A percentile compares a stretch with the other conserved stretches of the same genome.
phyloP scores from a whole-genome alignment of 2,888 invertebrate genomes.

The Troides oblongomaculatus region DNA sequence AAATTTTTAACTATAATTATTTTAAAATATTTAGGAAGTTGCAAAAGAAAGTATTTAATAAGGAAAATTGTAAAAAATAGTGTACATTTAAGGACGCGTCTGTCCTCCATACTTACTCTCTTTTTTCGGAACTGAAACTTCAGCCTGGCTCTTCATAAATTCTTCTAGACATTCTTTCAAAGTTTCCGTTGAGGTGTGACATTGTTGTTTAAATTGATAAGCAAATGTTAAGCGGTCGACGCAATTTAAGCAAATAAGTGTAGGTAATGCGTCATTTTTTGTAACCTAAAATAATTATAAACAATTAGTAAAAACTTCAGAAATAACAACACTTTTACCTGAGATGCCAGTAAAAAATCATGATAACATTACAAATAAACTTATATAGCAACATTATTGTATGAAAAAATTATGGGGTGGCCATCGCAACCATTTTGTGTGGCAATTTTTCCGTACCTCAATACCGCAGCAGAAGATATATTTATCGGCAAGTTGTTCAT shows the following conservation, averaged over 20 bases:
- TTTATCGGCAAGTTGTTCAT: slow-evolving; percentile 76
- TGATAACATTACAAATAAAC: slow-evolving; percentile 57
- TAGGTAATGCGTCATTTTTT: slow-evolving; percentile 71
- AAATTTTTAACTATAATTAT: background rate
- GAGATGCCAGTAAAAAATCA: slow-evolving; percentile 75
- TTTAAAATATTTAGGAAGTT: background rate
- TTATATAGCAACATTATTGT: slow-evolving; percentile 78
- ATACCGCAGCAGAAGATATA: slow-evolving; percentile 73
- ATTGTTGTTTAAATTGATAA: slow-evolving; percentile 76
- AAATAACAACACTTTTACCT: slow-evolving; percentile 38
- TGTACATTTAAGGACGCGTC: background rate
- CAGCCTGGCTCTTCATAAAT: slow-evolving; percentile 65
- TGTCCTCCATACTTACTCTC: slow-evolving; percentile 46
- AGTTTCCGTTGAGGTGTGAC: slow-evolving; percentile 71
- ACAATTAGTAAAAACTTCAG: slow-evolving; percentile 10
- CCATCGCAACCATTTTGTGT: slow-evolving; percentile 79
- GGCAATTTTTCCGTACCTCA: slow-evolving; percentile 73
- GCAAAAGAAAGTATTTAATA: background rate
- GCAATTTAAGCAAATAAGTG: slow-evolving; percentile 73
- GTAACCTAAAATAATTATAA: slow-evolving; percentile 55
- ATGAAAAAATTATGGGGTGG: slow-evolving; percentile 75
- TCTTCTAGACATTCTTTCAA: slow-evolving; percentile 74
- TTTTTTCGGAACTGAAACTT: slow-evolving; percentile 49
- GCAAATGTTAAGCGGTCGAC: slow-evolving; percentile 73
- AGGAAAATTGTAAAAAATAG: background rate